Conservation (phyloP, 2,888 invertebrate genomes). For the Rhodophaea formosa region DNA sequence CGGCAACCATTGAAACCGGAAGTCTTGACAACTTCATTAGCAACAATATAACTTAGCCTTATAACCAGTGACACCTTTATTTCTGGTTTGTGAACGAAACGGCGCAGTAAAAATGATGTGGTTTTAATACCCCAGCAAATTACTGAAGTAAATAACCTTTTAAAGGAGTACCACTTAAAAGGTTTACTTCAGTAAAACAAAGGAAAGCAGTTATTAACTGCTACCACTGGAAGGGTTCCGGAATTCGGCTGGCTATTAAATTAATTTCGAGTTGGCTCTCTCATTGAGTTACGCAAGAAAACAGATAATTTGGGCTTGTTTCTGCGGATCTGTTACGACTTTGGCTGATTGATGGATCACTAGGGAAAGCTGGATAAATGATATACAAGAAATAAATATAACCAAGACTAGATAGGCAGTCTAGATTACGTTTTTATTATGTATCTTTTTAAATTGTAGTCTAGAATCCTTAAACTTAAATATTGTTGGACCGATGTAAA, state of each 20-base stretch:
- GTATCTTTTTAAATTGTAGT: too few species aligned
- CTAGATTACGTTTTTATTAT: too few species aligned
- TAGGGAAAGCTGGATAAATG: neutral
- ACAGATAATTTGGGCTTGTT: slow-evolving; percentile 27
- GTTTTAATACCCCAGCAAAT: slow-evolving; percentile 39
- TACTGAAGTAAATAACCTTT: slow-evolving; percentile 19
- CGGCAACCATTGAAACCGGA: too few species aligned
- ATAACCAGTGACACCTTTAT: slow-evolving; percentile 14
- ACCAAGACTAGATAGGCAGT: too few species aligned
- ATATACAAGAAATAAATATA: too few species aligned
- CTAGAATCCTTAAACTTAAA: too few species aligned
- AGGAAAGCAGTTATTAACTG: slow-evolving; percentile 30
- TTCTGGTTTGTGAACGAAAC: slow-evolving; percentile 10
- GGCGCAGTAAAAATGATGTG: slow-evolving; percentile 34
- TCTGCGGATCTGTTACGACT: slow-evolving; percentile 5
- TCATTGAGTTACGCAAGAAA: slow-evolving; percentile 30
- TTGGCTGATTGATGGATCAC: neutral
- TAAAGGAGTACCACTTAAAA: too few species aligned
- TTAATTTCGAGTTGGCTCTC: slow-evolving; percentile 31
- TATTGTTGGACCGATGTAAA: too few species aligned
- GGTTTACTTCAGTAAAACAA: slow-evolving; percentile 29
- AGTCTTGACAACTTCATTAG: too few species aligned
- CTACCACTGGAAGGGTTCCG: slow-evolving; percentile 25
- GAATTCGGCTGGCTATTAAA: slow-evolving; percentile 36
- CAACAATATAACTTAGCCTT: neutral